Evolutionary conservation across 2,888 invertebrate genomes (phyloP).

Genomic region (Euplagia quadripunctaria): DNA sequence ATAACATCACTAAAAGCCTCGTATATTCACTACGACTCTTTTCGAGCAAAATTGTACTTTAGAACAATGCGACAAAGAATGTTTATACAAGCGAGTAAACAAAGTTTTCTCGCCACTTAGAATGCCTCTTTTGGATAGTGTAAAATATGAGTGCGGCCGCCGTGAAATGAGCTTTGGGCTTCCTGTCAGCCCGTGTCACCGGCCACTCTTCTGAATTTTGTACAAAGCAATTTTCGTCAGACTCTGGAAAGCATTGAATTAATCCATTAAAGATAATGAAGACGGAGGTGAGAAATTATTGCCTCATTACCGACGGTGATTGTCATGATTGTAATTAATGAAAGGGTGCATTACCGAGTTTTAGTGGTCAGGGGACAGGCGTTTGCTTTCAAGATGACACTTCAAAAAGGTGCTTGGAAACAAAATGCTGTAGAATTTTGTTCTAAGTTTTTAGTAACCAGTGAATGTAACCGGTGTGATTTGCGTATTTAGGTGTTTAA

Average conservation of each 20-base stretch:
- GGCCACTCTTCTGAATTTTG: constrained; percentile 64
- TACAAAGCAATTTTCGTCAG: constrained; percentile 51
- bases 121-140: constrained; percentile 75
- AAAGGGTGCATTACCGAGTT: constrained; percentile 20
- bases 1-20: constrained; percentile 57
- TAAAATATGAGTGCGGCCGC: constrained; percentile 79
- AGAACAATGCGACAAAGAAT: constrained; percentile 59
- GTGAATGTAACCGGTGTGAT: background rate
- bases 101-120: constrained; percentile 52
- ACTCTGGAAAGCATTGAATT: constrained; percentile 39
- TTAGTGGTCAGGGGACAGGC: constrained; percentile 10
- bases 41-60: constrained; percentile 60
- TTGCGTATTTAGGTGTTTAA: background rate
- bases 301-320: constrained; percentile 35
- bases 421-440: background rate
- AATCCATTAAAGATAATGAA: constrained; percentile 43
- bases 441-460: background rate
- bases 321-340: constrained; percentile 30
- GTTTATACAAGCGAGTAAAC: constrained; percentile 56
- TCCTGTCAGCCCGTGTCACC: constrained; percentile 64
- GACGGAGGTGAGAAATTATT: constrained; percentile 32
- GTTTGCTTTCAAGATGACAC: constrained; percentile 7
- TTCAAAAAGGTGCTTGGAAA: background rate
- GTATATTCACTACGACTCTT: constrained; percentile 40
- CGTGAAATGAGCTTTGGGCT: constrained; percentile 81